phyloP scores from a whole-genome alignment of 2,797 vertebrate genomes.

The Mycteria americana region DNA sequence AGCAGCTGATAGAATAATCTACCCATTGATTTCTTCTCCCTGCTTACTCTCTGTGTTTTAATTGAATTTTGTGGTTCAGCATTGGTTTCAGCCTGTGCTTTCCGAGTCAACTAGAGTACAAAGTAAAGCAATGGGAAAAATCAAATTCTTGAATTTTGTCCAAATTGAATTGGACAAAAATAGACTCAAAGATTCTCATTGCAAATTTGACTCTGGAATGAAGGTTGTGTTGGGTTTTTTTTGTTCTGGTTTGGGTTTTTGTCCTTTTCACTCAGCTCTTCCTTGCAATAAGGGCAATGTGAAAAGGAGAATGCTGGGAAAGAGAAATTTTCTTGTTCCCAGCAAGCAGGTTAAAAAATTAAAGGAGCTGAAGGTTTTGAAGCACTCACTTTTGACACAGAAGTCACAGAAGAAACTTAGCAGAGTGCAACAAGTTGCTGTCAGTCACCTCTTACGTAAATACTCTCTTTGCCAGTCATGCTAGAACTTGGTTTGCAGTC shows the following conservation, averaged over 20 bases:
- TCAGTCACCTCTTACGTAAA: slow-evolving; percentile 53
- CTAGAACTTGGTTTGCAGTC: neutral
- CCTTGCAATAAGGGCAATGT: slow-evolving; percentile 65
- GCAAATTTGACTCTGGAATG: slow-evolving; percentile 81
- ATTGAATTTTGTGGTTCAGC: slow-evolving; percentile 72
- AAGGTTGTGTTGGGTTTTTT: slow-evolving; percentile 59
- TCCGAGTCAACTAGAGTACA: slow-evolving; percentile 72
- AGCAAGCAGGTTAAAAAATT: slow-evolving; percentile 72
- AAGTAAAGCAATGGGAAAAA: slow-evolving; percentile 76
- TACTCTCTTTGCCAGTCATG: neutral
- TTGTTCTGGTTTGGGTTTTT: slow-evolving; percentile 33
- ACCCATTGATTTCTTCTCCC: slow-evolving; percentile 53
- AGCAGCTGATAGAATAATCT: slow-evolving; percentile 54
- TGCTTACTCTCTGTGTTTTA: slow-evolving; percentile 66
- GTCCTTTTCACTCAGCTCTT: slow-evolving; percentile 68
- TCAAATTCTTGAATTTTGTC: slow-evolving; percentile 84
- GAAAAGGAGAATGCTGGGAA: slow-evolving; percentile 77
- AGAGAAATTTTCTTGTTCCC: slow-evolving; percentile 76
- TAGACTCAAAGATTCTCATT: slow-evolving; percentile 82
- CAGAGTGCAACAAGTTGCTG: neutral
- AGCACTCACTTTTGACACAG: slow-evolving; percentile 56
- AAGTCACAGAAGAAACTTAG: slow-evolving; percentile 38
- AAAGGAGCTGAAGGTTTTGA: slow-evolving; percentile 48
- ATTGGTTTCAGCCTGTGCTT: slow-evolving; percentile 67
- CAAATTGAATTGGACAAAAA: slow-evolving; percentile 81